Evolutionary conservation across 2,113 vertebrate species (phyloP), one percentile per base, ranked within the genome.

Genomic region (Salvelinus alpinus): DNA sequence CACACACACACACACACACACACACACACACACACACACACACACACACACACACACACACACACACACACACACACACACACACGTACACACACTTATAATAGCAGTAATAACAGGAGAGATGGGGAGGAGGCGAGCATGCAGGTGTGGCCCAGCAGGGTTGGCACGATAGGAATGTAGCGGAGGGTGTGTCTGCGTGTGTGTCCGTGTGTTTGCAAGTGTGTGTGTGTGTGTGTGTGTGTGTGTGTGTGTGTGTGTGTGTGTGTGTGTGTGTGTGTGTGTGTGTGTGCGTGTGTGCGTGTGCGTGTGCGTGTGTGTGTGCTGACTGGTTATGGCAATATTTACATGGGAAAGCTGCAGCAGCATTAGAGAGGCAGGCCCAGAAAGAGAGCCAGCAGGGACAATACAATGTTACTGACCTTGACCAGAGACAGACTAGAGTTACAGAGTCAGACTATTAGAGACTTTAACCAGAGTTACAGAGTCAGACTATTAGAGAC

Each of bases 131-230:
- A 85, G 78, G 81, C 73, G 68, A 78, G 74, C 60, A 70, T 80
- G 72, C 81, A 71, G 73, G 77, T 75, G 70, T 84, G 76, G 66
- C 79, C 77, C 14, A 70, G 77, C 80, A 82, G 73, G 79, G 81
- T 65, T 79, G 78, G 77, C 38, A 70, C 78, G 73, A 80, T 18
- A 79, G 86, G 89, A 90, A 89, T 85, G 80, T n/a, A 60, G 20
- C 6, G n/a, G 59, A 75, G 27, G 71, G 74, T 77, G 66, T 77
- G 74, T 73, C 48, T 51, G 64, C 25, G 64, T 65, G 64, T 65
- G 34, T 44, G 54, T 31, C 13, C 13, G 11, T 62, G 64, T 27
- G 65, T 47, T 22, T 64, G 54, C 11, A 4, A 22, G 67, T 47
- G 67, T 69, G 67, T 70, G 67, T n/a, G n/a, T n/a, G n/a, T n/a